phyloP scores from a whole-genome alignment of 2,888 invertebrate species.

The Aelia acuminata region DNA sequence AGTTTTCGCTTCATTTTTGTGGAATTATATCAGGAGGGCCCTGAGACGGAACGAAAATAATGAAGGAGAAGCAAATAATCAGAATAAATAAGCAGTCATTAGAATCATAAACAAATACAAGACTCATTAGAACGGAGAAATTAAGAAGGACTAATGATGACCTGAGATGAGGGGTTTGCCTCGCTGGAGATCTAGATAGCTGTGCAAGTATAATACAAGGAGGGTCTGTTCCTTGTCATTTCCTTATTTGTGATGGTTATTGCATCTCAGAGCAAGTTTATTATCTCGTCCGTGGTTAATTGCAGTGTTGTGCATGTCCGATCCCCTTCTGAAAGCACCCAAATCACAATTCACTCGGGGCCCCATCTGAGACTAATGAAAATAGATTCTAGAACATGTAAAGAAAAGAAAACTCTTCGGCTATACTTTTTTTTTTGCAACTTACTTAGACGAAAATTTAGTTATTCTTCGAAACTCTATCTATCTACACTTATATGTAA shows the following conservation, averaged over 20 bases:
- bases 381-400: not conserved
- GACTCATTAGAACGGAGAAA: conserved; percentile 2
- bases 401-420: not conserved
- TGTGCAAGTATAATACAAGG: conserved; percentile 1
- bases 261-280: not conserved
- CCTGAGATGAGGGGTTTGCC: conserved; percentile 1
- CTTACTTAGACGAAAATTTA: too few species aligned
- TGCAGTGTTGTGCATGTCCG: conserved; percentile 1
- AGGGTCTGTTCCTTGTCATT: not conserved
- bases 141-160: conserved; percentile 15
- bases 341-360: not conserved
- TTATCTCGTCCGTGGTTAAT: conserved; percentile 14
- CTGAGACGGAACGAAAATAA: conserved; percentile 19
- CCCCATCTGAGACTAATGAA: not conserved
- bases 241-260: conserved; percentile 22
- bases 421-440: too few species aligned
- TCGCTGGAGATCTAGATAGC: not conserved
- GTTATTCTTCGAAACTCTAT: too few species aligned
- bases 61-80: conserved; percentile 24
- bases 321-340: not conserved
- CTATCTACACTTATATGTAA: too few species aligned
- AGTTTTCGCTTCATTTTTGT: conserved; percentile 1
- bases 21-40: not conserved
- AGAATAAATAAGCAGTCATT: not conserved
- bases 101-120: conserved; percentile 34